These are phyloP conservation scores for Andrena chrysosceles DNA, from an alignment of 2,888 invertebrate genomes.

Conservation along the genomic window DNA sequence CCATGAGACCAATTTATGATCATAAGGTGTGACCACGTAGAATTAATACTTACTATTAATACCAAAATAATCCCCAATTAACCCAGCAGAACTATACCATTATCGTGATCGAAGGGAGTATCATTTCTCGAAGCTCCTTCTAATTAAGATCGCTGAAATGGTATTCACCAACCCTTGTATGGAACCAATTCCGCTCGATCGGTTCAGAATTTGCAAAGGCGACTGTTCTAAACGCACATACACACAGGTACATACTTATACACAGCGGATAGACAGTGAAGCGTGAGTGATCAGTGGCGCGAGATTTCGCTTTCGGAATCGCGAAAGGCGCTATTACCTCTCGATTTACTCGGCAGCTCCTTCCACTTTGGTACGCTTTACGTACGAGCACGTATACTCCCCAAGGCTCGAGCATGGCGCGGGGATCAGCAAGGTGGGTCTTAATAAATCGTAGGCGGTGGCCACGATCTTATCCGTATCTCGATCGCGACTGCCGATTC, in stretches of 20 bases:
- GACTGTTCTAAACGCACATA: neutral
- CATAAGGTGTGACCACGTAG: no score
- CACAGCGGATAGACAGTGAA: neutral
- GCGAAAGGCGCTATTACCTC: slow-evolving; percentile 26
- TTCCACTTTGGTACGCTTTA: slow-evolving; percentile 5
- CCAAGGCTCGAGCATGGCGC: slow-evolving; percentile 31
- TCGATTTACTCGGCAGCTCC: slow-evolving; percentile 26
- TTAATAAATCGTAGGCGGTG: slow-evolving; percentile 80
- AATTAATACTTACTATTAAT: neutral
- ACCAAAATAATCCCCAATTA: slow-evolving; percentile 9
- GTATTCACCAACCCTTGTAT: neutral
- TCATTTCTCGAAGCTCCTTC: neutral
- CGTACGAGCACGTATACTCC: slow-evolving; percentile 21
- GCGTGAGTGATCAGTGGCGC: slow-evolving; percentile 34
- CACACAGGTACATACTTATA: neutral
- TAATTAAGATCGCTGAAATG: slow-evolving; percentile 27
- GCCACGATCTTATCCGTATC: slow-evolving; percentile 75
- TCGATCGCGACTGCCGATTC: slow-evolving; percentile 79
- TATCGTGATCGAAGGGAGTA: neutral
- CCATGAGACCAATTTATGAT: no score
- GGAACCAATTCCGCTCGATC: neutral
- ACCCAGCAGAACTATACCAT: neutral
- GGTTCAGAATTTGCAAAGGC: slow-evolving; percentile 33
- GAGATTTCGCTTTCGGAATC: slow-evolving; percentile 58
- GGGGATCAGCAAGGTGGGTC: slow-evolving; percentile 58